A percentile compares a stretch with the other conserved stretches of the same genome.
Conservation (phyloP, 2,113 vertebrate genomes). For the Plestiodon gilberti region DNA sequence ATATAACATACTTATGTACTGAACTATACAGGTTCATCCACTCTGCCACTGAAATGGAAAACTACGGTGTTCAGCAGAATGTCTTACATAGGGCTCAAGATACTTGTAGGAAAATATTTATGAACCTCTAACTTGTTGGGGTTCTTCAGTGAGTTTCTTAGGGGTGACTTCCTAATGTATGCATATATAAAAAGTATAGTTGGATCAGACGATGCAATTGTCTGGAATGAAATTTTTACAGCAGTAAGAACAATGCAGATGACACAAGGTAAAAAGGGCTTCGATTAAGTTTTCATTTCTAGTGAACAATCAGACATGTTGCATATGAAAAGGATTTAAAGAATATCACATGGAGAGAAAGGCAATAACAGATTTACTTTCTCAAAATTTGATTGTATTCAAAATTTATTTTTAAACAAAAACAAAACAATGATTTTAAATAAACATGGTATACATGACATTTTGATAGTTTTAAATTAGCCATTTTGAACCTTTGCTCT, state of each 20-base stretch:
- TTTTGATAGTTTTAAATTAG: slow-evolving; percentile 67
- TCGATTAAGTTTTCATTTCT: background rate
- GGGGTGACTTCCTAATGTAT: background rate
- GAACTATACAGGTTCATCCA: background rate
- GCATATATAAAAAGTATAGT: background rate
- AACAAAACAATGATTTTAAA: slow-evolving; percentile 82
- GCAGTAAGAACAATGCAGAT: background rate
- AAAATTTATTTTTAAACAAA: slow-evolving; percentile 83
- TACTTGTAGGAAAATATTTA: background rate
- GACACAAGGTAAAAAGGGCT: background rate
- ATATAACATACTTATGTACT: background rate
- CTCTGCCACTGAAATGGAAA: background rate
- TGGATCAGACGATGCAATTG: background rate
- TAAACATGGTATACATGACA: slow-evolving; percentile 72
- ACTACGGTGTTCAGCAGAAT: background rate
- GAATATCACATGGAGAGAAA: rapidly evolving
- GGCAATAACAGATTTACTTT: slow-evolving; percentile 16
- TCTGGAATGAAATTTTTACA: background rate
- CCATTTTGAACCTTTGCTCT: slow-evolving; percentile 60
- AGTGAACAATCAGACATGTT: background rate
- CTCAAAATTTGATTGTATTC: slow-evolving; percentile 73
- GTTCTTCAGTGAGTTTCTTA: background rate
- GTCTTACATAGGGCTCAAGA: background rate
- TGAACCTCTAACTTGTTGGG: background rate
- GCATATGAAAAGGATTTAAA: background rate